Evolutionary conservation across 2,797 vertebrate species (phyloP).

Genomic region (Vireo griseus): DNA sequence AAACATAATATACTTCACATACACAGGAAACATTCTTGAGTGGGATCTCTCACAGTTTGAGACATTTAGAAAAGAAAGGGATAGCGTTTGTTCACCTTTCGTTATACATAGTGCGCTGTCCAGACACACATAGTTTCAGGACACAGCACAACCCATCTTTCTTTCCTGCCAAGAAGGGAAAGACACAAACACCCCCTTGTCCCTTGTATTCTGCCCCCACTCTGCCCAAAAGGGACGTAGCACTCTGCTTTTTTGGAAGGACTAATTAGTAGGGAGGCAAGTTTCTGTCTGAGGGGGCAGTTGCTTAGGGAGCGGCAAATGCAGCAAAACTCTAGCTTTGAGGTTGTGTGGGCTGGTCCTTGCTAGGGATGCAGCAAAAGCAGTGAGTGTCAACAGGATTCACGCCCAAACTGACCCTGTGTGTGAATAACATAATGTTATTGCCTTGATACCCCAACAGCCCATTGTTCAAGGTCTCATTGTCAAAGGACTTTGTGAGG

Average conservation of each 20-base stretch:
- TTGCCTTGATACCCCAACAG: neutral
- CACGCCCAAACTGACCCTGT: neutral
- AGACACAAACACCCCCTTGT: rapidly evolving
- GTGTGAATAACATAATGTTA: rapidly evolving
- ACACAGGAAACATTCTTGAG: neutral
- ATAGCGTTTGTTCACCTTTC: neutral
- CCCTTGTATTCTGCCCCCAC: neutral
- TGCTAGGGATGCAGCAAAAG: neutral
- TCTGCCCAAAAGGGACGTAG: rapidly evolving
- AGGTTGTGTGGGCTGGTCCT: neutral
- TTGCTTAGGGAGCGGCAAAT: neutral
- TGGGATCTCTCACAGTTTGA: neutral
- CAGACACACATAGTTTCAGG: neutral
- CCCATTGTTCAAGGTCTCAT: too few species aligned
- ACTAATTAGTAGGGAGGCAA: neutral
- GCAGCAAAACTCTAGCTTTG: neutral
- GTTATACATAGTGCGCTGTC: neutral
- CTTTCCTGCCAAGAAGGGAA: neutral
- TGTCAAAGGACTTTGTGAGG: neutral
- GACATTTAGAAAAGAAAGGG: neutral
- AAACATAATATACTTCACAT: rapidly evolving
- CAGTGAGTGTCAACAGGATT: neutral
- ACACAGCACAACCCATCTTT: neutral
- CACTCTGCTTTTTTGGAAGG: neutral
- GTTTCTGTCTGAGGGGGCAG: neutral